Evolutionary conservation across 30 jellyfish, hydroid and myxozoan species (phyloP), one percentile per base, ranked within the genome.

Genomic region (Aurelia coerulea): DNA sequence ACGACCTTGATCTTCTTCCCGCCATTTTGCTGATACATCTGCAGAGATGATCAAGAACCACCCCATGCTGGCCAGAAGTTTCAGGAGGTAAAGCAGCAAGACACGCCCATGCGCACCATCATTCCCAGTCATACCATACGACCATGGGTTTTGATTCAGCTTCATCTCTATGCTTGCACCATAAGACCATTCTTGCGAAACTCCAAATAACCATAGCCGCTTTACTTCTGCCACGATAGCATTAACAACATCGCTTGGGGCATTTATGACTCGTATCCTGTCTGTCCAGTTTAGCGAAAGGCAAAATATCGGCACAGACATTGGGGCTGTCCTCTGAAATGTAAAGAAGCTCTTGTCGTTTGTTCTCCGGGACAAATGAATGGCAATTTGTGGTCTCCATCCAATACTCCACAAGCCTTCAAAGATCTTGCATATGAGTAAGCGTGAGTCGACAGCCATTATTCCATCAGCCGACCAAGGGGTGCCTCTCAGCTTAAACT

Each of bases 381-480:
- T 15, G 76, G 83, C 84, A 17, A 83, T 16, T 62, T 35, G 58
- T 42, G 79, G 66, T 58, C 68, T 67, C 85, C 88, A 88, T 17
- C 96, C 96, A 62, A 67, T 62, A 46, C 80, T 16, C 73, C 73
- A 29, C 76, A 88, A 18, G 16, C 66, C 78, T 53, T 88, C 92
- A 37, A 88, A 32, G 2, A 86, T 66, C 71, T 68, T 76, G 83
- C 79, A 74, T 10, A 86, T 56, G n/a, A 75, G 67, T 33, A 66
- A 16, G 42, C 96, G 81, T 12, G 86, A 19, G n/a, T 49, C 50
- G n/a, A 78, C 69, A 29, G 88, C 74, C n/a, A 54, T 87, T 13
- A 51, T 37, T 35, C 90, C 90, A 42, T 35, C 11, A 7, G 86
- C 71, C 90, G 86, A 73, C 97, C 97, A 89, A 3, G 97, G 97